A percentile compares a stretch with the other conserved stretches of the same genome.
Conservation (phyloP, 2,113 vertebrate genomes). For the Neopipo cinnamomea region DNA sequence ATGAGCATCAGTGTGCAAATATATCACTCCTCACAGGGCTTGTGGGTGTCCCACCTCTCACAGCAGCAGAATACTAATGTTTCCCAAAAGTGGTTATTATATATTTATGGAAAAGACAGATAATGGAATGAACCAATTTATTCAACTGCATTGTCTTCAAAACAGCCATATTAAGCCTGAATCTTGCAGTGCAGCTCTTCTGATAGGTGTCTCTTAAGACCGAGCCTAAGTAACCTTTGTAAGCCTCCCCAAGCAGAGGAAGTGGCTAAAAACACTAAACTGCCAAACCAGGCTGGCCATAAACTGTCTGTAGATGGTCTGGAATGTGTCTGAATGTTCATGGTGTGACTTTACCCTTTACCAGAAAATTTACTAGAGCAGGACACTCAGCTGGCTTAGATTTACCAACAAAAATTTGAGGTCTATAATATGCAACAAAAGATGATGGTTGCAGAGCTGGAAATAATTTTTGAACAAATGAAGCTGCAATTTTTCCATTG, state of each 20-base stretch:
- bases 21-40: constrained; percentile 28
- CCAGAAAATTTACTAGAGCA: neutral
- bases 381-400: neutral
- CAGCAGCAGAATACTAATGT: constrained; percentile 8
- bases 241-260: fast-evolving
- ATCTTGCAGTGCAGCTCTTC: neutral
- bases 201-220: neutral
- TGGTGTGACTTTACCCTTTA: neutral
- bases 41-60: constrained; percentile 46
- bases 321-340: neutral
- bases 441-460: neutral
- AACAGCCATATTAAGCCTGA: neutral
- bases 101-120: constrained; percentile 44
- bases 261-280: neutral
- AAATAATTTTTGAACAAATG: neutral
- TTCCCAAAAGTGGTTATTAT: neutral
- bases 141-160: neutral
- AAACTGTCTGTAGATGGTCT: neutral
- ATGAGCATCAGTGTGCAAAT: constrained; percentile 43
- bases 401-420: neutral
- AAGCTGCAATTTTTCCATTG: neutral
- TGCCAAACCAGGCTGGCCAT: fast-evolving
- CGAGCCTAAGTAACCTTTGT: fast-evolving
- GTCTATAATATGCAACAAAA: neutral
- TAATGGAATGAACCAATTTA: constrained; percentile 22